Evolutionary conservation across 2,888 invertebrate species (phyloP).

Genomic region (Timandra comae): DNA sequence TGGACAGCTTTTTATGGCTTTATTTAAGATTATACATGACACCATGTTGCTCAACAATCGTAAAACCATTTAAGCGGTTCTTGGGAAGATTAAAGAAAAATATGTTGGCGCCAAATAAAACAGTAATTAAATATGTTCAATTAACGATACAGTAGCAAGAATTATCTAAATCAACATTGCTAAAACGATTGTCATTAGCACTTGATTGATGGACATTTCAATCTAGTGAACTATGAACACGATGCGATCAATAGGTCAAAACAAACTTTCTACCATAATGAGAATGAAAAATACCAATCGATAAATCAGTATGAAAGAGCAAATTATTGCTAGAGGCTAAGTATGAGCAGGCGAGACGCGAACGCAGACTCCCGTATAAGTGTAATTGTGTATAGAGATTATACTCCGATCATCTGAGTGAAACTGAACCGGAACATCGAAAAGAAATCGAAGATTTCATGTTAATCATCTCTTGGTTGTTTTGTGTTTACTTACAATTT

Average conservation of each 20-base stretch:
- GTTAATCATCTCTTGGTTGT: no score
- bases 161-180: no score
- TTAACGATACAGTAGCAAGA: no score
- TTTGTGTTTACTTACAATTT: no score
- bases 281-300: constrained; percentile 40
- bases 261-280: constrained; percentile 51
- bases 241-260: constrained; percentile 26
- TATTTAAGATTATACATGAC: constrained; percentile 9
- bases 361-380: constrained; percentile 3
- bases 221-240: constrained; percentile 48
- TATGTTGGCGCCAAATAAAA: constrained; percentile 1
- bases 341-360: constrained; percentile 9
- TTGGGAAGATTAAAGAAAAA: neutral
- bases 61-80: constrained; percentile 5
- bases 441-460: constrained; percentile 52
- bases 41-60: constrained; percentile 15
- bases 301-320: constrained; percentile 49
- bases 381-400: constrained; percentile 31
- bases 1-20: neutral
- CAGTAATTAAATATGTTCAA: constrained; percentile 16
- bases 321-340: constrained; percentile 42
- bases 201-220: constrained; percentile 40
- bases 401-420: constrained; percentile 39
- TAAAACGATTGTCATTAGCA: constrained; percentile 18
- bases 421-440: constrained; percentile 60